Conservation (phyloP, 2,113 vertebrate genomes). For the Columba janthina region DNA sequence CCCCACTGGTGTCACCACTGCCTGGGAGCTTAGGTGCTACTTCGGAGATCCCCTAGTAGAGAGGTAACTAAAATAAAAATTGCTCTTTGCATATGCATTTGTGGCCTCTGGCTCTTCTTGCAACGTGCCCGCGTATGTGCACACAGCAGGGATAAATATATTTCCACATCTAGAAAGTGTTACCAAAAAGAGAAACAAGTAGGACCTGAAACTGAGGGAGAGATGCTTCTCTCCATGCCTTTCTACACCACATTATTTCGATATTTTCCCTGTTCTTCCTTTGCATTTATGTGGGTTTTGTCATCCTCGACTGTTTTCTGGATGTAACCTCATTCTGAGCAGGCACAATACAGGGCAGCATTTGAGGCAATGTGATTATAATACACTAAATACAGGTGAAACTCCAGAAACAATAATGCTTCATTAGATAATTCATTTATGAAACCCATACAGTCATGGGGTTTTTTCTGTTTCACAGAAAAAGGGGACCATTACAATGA, state of each 20-base stretch:
- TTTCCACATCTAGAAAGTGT: neutral
- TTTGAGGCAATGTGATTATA: neutral
- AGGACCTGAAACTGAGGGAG: neutral
- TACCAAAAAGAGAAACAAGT: neutral
- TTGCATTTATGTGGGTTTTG: neutral
- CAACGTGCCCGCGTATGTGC: no score
- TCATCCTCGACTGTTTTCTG: neutral
- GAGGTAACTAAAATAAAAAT: no score
- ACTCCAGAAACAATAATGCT: neutral
- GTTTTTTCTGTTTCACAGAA: neutral
- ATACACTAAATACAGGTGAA: no score
- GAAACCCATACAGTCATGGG: neutral
- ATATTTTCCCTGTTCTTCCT: neutral
- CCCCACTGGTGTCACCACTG: no score
- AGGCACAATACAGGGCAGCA: neutral
- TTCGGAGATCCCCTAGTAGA: no score
- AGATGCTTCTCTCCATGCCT: neutral
- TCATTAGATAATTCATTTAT: neutral
- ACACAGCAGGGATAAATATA: neutral
- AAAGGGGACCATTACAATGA: neutral
- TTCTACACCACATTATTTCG: neutral
- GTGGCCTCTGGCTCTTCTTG: no score
- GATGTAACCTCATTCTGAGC: neutral
- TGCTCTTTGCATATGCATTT: no score
- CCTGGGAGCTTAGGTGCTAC: no score